Conservation (phyloP, 2,113 vertebrate species). For the Ornithorhynchus anatinus region DNA sequence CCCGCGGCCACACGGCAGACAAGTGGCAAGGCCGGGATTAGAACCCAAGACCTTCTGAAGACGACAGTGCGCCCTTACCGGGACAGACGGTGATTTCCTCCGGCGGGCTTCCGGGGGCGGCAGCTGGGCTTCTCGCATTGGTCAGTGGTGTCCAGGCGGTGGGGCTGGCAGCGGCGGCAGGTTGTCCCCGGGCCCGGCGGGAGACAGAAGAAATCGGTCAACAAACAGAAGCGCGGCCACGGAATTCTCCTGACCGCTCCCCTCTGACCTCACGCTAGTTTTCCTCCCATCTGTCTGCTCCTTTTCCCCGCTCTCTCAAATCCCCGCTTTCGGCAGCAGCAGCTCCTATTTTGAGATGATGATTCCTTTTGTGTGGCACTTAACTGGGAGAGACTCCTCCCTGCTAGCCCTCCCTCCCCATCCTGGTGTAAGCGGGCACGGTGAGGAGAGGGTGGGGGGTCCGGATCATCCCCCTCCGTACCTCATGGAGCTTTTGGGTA, state of each 20-base stretch:
- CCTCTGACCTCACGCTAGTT: constrained; percentile 16
- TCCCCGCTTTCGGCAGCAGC: constrained; percentile 28
- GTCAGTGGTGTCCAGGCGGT: constrained; percentile 52
- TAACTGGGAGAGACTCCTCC: constrained; percentile 36
- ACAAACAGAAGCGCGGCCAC: background rate
- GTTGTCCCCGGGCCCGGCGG: constrained; percentile 37
- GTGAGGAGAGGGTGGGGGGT: constrained; percentile 54
- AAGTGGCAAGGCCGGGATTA: no score
- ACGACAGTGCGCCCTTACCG: constrained; percentile 70
- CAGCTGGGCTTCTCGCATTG: constrained; percentile 58
- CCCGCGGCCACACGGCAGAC: no score
- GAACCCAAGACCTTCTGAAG: no score
- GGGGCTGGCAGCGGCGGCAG: constrained; percentile 66
- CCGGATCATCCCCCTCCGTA: constrained; percentile 30
- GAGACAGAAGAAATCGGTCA: constrained; percentile 22
- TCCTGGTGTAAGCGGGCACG: constrained; percentile 40
- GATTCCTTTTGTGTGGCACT: constrained; percentile 16
- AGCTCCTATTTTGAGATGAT: background rate
- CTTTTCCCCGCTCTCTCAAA: constrained; percentile 30
- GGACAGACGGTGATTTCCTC: constrained; percentile 80
- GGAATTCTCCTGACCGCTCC: no score
- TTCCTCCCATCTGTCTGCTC: constrained; percentile 20
- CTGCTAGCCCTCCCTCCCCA: constrained; percentile 26
- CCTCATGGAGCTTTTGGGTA: constrained; percentile 54
- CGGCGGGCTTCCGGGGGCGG: constrained; percentile 50